Base-by-base conservation (phyloP, 2,797 vertebrate species). In the Neopelma chrysocephalum region DNA sequence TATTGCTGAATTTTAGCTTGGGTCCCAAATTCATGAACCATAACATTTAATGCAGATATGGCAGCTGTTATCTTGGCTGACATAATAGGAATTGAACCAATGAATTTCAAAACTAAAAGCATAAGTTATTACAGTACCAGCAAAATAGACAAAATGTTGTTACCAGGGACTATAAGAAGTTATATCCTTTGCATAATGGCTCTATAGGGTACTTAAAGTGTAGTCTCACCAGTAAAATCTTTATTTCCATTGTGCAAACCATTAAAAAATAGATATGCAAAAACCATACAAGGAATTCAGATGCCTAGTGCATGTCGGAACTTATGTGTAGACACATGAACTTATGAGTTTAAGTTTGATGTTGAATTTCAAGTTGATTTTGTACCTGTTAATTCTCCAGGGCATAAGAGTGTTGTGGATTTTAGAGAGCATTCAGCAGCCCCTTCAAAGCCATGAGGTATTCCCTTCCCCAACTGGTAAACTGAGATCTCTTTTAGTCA, bases 291-390 rank as follows among this genome's bases (percentile, higher is more conserved):
- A 58, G 62, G 5, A 82, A 27, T 7, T 91, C 48, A 45, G 20
- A 26, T 48, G 21, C 9, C 12, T 71, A 34, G 1, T 8, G 26
- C 3, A n/a, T 13, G 1, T 65, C 7, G 38, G 42, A 75, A 50
- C 18, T 83, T 47, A 23, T 1, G 3, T 1, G 1, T 18, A 36
- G 50, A n/a, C 7, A 31, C 0, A 4, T 10, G 73, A 45, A 84
- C 5, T 43, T 71, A 12, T 0, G 22, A 54, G 19, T 72, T 71
- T 81, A 53, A 93, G 83, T 56, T 19, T 13, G 3, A 27, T 31
- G 11, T 7, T 72, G 70, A 57, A 82, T 90, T 76, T 64, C 15
- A 75, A 43, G 23, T 36, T 64, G 42, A 71, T 86, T 89, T 84
- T 89, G 15, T 25, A 77, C 48, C 14, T 38, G 10, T 8, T 31